These are phyloP conservation scores for Alloplasta piceator DNA, from an alignment of 2,888 invertebrate species.

Conservation along the genomic window DNA sequence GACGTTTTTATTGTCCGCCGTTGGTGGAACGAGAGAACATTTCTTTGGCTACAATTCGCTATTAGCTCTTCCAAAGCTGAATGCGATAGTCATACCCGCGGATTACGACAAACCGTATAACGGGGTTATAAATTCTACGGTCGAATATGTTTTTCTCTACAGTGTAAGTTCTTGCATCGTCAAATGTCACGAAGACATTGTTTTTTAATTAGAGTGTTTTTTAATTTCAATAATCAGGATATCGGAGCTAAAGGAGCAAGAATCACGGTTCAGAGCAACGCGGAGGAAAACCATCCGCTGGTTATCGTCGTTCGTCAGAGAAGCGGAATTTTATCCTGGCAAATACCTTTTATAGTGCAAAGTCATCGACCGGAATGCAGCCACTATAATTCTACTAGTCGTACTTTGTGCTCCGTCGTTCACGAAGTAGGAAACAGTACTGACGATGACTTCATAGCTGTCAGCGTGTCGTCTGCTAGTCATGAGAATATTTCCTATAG, in stretches of 20 bases:
- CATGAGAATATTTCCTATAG: conserved; percentile 83
- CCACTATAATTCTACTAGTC: conserved; percentile 76
- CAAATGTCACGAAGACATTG: no score
- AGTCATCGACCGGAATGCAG: conserved; percentile 69
- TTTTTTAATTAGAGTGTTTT: not conserved
- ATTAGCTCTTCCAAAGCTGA: conserved; percentile 67
- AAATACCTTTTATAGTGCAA: conserved; percentile 88
- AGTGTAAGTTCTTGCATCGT: conserved; percentile 77
- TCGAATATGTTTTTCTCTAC: conserved; percentile 80
- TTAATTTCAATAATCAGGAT: conserved; percentile 56
- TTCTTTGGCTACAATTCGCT: not conserved
- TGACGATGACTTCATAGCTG: conserved; percentile 84
- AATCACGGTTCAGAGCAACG: conserved; percentile 81
- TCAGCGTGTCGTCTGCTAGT: conserved; percentile 89
- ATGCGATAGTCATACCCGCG: conserved; percentile 75
- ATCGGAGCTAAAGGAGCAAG: conserved; percentile 73
- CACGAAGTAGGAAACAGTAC: conserved; percentile 73
- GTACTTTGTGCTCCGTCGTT: conserved; percentile 87
- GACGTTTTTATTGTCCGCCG: conserved; percentile 41
- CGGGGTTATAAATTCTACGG: conserved; percentile 71
- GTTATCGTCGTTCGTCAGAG: conserved; percentile 91
- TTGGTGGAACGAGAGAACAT: conserved; percentile 23
- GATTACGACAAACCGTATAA: conserved; percentile 72
- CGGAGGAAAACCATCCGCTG: conserved; percentile 86
- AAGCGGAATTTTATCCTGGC: conserved; percentile 91